These are phyloP conservation scores for Phrynosoma blainvillii DNA, from an alignment of 2,113 vertebrate genomes.

Conservation along the genomic window DNA sequence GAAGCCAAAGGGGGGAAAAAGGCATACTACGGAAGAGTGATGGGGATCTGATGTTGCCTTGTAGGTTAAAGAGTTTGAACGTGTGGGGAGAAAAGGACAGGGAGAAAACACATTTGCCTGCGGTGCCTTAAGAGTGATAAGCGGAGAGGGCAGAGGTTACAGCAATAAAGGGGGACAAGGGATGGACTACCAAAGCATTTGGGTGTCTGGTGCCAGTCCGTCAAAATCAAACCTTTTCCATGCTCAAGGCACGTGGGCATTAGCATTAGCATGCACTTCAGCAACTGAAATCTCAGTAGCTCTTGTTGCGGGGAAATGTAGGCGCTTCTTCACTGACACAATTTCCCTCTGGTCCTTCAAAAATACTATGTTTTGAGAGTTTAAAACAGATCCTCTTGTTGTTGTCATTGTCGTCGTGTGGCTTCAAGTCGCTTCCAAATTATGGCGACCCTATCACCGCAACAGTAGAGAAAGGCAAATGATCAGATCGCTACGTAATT, in stretches of 20 bases:
- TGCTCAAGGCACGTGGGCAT: neutral
- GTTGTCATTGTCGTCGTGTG: too few relatives aligned
- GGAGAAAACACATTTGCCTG: conserved; percentile 9
- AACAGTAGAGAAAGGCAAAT: too few relatives aligned
- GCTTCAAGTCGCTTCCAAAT: too few relatives aligned
- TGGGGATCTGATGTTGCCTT: neutral
- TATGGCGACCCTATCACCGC: too few relatives aligned
- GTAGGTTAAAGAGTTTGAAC: neutral
- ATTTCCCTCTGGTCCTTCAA: neutral
- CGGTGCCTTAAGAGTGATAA: conserved; percentile 7
- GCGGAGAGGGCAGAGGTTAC: neutral
- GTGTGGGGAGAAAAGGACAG: neutral
- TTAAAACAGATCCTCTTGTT: too few relatives aligned
- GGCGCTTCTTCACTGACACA: too few relatives aligned
- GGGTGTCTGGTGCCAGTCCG: neutral
- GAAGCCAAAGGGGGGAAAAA: conserved; percentile 8
- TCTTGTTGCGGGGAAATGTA: neutral
- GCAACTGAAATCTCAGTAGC: too few relatives aligned
- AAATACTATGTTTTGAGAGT: neutral
- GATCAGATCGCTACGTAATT: too few relatives aligned
- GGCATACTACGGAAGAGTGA: neutral
- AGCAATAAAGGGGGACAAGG: neutral
- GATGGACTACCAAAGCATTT: neutral
- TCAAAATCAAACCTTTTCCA: neutral
- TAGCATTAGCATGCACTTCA: too few relatives aligned